Base-by-base conservation (phyloP, 1,140 invertebrate species). In the Heliothis virescens region DNA sequence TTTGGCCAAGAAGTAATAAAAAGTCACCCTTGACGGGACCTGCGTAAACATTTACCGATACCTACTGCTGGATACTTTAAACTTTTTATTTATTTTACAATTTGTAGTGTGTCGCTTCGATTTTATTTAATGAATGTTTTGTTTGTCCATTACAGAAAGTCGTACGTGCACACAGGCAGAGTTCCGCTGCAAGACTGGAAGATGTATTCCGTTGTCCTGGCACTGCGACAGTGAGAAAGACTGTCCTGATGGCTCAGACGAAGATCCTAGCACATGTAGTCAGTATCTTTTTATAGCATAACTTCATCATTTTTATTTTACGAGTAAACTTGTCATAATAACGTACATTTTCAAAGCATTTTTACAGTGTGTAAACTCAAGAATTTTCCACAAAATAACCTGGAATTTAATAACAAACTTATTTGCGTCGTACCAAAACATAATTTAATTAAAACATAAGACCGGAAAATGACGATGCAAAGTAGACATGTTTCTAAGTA, bases 161-260 rank as follows among this genome's bases (percentile, higher is more conserved):
- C 95, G 95, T 63, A 95, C 95, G 73, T 98, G 97, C 88, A 96
- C 96, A 7, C 89, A 95, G 3, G 93, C 95, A 10, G 96, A 97
- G 89, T 97, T 97, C 92, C 95, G 95, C 80, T 97, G 97, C 92
- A 95, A 95, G 79, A 97, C 96, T 63, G 97, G 97, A 55, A 95
- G 96, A 79, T 99, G 98, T 90, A 98, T 99, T 83, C 97, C 97
- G 0, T 89, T 91, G 59, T 94, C 96, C 84, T 98, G 98, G 96
- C 95, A 96, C 63, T 98, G 97, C 85, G 97, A 98, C 89, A 96
- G 95, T 57, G 97, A 98, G 85, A 96, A 96, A 82, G 98, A 98
- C 89, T 98, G 98, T 86, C 89, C 95, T 13, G 97, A 98, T 90
- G 96, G 96, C 9, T 96, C 96, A 0, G 98, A 98, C 90, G 98